Conservation (phyloP, 2,888 invertebrate species). For the Charanyca ferruginea region DNA sequence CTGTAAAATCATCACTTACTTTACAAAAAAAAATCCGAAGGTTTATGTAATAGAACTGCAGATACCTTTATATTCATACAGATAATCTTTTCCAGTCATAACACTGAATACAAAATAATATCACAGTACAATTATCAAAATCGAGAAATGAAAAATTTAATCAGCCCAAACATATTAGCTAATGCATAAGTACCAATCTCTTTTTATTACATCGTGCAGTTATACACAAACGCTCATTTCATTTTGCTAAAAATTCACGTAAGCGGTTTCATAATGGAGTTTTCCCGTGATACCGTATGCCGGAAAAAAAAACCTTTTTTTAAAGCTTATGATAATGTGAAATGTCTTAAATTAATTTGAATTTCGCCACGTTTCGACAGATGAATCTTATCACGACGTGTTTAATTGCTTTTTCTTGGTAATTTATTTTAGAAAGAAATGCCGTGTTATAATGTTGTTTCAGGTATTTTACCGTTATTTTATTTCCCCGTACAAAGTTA, state of each 20-base stretch:
- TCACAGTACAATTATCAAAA: slow-evolving; percentile 45
- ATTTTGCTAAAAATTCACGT: slow-evolving; percentile 67
- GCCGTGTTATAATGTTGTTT: slow-evolving; percentile 4
- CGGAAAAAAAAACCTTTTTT: slow-evolving; percentile 69
- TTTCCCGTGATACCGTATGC: slow-evolving; percentile 69
- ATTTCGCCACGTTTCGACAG: slow-evolving; percentile 67
- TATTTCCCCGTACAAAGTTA: slow-evolving; percentile 17
- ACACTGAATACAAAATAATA: slow-evolving; percentile 31
- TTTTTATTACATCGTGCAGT: slow-evolving; percentile 60
- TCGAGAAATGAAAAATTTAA: slow-evolving; percentile 54
- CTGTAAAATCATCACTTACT: too few species aligned
- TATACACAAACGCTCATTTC: slow-evolving; percentile 64
- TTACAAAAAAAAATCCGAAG: too few species aligned
- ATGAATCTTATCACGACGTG: slow-evolving; percentile 53
- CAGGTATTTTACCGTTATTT: slow-evolving; percentile 23
- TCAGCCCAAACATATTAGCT: slow-evolving; percentile 55
- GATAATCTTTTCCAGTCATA: slow-evolving; percentile 12
- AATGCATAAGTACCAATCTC: slow-evolving; percentile 59
- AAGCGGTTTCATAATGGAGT: slow-evolving; percentile 68
- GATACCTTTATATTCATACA: slow-evolving; percentile 14
- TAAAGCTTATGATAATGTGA: slow-evolving; percentile 72
- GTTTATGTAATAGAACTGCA: background rate
- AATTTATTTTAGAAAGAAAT: slow-evolving; percentile 21
- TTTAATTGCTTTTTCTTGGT: slow-evolving; percentile 58
- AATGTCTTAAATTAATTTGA: slow-evolving; percentile 70